These are phyloP conservation scores for Xiphophorus hellerii DNA, from an alignment of 2,113 vertebrate species.

Conservation along the genomic window DNA sequence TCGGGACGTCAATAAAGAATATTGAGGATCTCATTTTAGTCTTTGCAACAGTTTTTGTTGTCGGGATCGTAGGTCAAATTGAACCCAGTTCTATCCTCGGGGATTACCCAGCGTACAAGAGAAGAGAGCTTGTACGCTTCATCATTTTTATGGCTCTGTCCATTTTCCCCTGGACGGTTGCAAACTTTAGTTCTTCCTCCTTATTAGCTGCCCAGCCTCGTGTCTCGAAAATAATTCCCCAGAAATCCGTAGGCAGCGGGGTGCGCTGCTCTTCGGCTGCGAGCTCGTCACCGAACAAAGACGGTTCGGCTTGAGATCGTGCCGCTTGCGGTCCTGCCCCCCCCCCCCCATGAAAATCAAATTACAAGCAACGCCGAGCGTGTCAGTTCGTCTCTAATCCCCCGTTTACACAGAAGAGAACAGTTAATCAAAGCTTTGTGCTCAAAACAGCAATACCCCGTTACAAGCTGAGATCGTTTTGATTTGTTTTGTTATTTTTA, in stretches of 20 bases:
- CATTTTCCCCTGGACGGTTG: conserved; percentile 22
- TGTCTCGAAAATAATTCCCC: background rate
- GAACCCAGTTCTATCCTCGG: background rate
- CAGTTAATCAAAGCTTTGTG: conserved; percentile 52
- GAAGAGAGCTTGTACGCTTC: background rate
- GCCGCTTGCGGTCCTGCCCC: conserved; percentile 14
- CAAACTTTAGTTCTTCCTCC: background rate
- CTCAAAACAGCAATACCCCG: conserved; percentile 49
- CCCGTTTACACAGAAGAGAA: conserved; percentile 35
- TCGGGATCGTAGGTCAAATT: too few species aligned
- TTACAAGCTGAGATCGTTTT: conserved; percentile 29
- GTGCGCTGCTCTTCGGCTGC: background rate
- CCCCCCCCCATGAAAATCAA: conserved; percentile 30
- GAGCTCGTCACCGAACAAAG: background rate
- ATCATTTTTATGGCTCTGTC: background rate
- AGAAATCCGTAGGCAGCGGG: background rate
- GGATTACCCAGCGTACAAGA: background rate
- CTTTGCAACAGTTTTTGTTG: too few species aligned
- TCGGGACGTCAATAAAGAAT: too few species aligned
- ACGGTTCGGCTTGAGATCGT: conserved; percentile 23
- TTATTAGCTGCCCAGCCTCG: conserved; percentile 6
- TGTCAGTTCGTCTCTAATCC: conserved; percentile 51
- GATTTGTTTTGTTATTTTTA: conserved; percentile 44
- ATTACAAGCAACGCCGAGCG: conserved; percentile 34
- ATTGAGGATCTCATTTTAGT: too few species aligned